Evolutionary conservation across 53 echinoderm and acorn worm genomes (phyloP), one percentile per base, ranked within the genome.

Genomic region (Hippasteria phrygiana): DNA sequence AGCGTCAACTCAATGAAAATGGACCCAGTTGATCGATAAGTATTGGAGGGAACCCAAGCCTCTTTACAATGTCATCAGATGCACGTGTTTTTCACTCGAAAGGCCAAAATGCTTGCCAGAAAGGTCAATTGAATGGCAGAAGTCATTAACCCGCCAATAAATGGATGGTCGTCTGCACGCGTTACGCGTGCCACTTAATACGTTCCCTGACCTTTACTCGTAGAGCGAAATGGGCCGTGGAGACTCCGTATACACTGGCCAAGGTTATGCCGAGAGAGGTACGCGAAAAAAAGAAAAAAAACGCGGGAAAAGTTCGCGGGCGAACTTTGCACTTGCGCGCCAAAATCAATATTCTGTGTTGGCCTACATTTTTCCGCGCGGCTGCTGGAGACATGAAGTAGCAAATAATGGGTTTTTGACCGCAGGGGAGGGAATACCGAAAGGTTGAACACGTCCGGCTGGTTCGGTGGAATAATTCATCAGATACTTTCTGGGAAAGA

Each of bases 331-430:
- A 36, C 72, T n/a, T n/a, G 32, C 53, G 36, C 37, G 36, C 36
- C 53, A 78, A 53, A 78, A 78, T 56, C 78, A 38, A 78, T 78
- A 55, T n/a, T n/a, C 75, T 13, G 47, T 8, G 73, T 75, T 9
- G 24, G 20, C 4, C 3, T 46, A 43, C 2, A 75, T 47, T 1
- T 32, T 45, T 32, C 50, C 22, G 32, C 31, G 46, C 12, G 7
- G 48, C 13, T 14, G n/a, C 5, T 26, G 43, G 24, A 10, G 42
- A 26, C 5, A 32, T 28, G 31, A 31, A 47, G 47, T 11, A n/a
- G 43, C 20, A 18, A 54, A 54, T 54, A 17, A 17, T 59, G n/a
- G n/a, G n/a, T n/a, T n/a, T n/a, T 17, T 59, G 59, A 26, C n/a
- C 20, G 8, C 2, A n/a, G 59, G n/a, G 26, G 26, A 26, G 18